Percentiles rank a stretch among this genome's conserved stretches.
These are phyloP conservation scores for Hirundichthys speculiger DNA, from an alignment of 2,113 vertebrate genomes.

Conservation along the genomic window DNA sequence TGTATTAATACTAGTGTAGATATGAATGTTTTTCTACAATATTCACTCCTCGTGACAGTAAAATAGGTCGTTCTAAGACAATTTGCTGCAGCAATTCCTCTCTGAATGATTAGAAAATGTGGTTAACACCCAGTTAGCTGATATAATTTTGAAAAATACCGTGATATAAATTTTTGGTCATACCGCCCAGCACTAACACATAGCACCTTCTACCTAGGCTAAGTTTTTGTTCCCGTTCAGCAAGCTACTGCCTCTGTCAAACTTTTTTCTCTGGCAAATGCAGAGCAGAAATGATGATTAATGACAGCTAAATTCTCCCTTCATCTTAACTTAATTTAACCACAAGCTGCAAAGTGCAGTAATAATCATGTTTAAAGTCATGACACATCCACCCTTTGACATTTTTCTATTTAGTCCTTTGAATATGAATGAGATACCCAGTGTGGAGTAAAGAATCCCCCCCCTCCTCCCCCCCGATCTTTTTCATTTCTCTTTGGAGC, in stretches of 20 bases:
- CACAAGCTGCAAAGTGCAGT: neutral
- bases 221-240: conserved; percentile 50
- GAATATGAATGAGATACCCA: conserved; percentile 69
- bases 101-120: too few species aligned
- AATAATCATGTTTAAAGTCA: conserved; percentile 2
- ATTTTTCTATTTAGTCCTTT: conserved; percentile 40
- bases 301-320: neutral
- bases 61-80: too few species aligned
- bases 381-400: conserved; percentile 41
- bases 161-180: too few species aligned
- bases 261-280: conserved; percentile 22
- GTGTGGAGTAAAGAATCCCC: conserved; percentile 66
- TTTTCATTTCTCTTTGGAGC: conserved; percentile 68
- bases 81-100: too few species aligned
- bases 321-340: neutral
- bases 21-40: too few species aligned
- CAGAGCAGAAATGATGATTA: conserved; percentile 5
- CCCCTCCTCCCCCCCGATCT: conserved; percentile 50
- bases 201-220: conserved; percentile 65
- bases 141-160: too few species aligned
- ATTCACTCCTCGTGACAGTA: too few species aligned
- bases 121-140: too few species aligned
- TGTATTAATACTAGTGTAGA: too few species aligned
- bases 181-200: too few species aligned
- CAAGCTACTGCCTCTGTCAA: conserved; percentile 45